Base-by-base conservation (phyloP, 2,797 vertebrate species). In the Chaetodon trifasciatus region DNA sequence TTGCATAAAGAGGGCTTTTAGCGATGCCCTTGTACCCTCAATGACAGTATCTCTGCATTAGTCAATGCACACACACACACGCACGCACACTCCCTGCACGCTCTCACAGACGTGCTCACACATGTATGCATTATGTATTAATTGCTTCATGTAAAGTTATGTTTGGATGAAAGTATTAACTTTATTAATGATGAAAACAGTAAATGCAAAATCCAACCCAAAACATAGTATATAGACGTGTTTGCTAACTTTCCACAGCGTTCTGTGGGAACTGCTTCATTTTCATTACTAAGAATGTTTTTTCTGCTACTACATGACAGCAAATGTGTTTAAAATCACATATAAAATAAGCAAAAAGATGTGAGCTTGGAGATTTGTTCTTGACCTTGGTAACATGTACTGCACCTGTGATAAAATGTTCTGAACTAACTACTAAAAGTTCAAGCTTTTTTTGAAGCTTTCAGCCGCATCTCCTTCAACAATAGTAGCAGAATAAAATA, bases 1-100 rank as follows among this genome's bases (percentile, higher is more conserved):
- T 92, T 93, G 89, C 93, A 93, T 92, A 88, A 90, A 82, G 86
- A 90, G 84, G 90, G 89, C 91, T 90, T 90, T 94, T 92, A 91
- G 92, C 79, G 42, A 91, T 91, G 90, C 86, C 91, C 91, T 93
- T 91, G 90, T 78, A 85, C 68, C 88, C 89, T 89, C 84, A 90
- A 88, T 90, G 91, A 92, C 90, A 90, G 82, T 71, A 84, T 90
- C 71, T 85, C 79, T 81, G 86, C 86, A 86, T 91, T 83, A 88
- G 89, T 86, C 77, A 70, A 55, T 47, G 52, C 49, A 61, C 53
- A 35, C 63, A 50, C 24, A 24, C 61, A 52, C 73, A 60, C 12
- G 70, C 39, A 67, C 44, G 39, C 37, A 74, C 39, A 67, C 39
- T 23, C 39, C 15, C 13, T 0, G 15, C 67, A 66, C 53, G 6